phyloP scores from a whole-genome alignment of 2,797 vertebrate species.

The Artibeus jamaicensis region DNA sequence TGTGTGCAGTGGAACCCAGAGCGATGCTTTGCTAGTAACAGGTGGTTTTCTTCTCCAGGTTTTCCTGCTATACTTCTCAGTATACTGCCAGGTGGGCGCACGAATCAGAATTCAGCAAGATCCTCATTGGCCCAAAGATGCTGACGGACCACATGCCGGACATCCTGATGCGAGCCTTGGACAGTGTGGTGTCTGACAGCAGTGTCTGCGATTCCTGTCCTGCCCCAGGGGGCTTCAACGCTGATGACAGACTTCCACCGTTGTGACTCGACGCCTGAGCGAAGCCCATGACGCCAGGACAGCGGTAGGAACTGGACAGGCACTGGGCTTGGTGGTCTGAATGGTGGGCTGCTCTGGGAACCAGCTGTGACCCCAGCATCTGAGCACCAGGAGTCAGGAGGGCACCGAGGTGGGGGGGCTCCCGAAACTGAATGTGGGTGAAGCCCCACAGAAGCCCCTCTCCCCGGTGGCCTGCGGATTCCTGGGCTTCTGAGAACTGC shows the following conservation, averaged over 20 bases:
- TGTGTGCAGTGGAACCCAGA: fast-evolving
- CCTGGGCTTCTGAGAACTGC: neutral
- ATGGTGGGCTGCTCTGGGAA: neutral
- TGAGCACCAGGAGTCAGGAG: neutral
- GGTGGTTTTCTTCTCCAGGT: slow-evolving; percentile 74
- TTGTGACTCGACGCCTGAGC: neutral
- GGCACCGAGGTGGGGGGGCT: fast-evolving
- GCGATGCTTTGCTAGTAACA: fast-evolving
- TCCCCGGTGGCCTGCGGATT: fast-evolving
- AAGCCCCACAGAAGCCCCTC: neutral
- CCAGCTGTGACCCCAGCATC: neutral
- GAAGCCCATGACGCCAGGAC: neutral
- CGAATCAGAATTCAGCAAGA: slow-evolving; percentile 88
- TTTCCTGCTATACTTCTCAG: slow-evolving; percentile 87
- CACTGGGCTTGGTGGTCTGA: neutral
- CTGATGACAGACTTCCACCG: neutral
- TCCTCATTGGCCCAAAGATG: slow-evolving; percentile 97
- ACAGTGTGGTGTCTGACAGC: slow-evolving; percentile 84
- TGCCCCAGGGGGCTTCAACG: slow-evolving; percentile 54
- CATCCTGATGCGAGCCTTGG: slow-evolving; percentile 87
- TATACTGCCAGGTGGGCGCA: slow-evolving; percentile 90
- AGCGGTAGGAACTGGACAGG: fast-evolving
- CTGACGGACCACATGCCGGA: slow-evolving; percentile 96
- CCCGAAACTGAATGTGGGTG: neutral
- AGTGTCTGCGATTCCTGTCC: slow-evolving; percentile 85